Percentiles rank a stretch among this genome's conserved stretches.
Evolutionary conservation across 2,797 vertebrate species (phyloP).

Genomic region (Sparus aurata): DNA sequence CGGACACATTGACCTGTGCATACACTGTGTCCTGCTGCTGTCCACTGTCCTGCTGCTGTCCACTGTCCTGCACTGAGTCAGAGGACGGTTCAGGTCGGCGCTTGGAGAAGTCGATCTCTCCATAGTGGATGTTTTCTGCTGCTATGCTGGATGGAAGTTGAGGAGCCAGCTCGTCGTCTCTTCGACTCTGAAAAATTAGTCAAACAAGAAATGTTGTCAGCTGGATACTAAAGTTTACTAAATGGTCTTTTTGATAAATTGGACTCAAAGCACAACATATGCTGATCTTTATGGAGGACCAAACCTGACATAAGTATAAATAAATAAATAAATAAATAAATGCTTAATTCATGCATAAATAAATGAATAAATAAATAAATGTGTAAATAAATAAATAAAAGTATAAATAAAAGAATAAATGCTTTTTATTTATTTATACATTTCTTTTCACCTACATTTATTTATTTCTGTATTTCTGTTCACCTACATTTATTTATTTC

Average conservation of each 20-base stretch:
- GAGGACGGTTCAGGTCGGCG: not conserved
- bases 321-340: too few relatives aligned
- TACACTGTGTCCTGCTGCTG: slow-evolving; percentile 31
- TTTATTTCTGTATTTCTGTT: too few relatives aligned
- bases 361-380: too few relatives aligned
- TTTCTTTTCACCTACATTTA: too few relatives aligned
- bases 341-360: too few relatives aligned
- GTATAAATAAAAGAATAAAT: too few relatives aligned
- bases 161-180: not conserved
- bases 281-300: too few relatives aligned
- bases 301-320: not conserved
- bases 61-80: not conserved
- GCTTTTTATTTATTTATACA: too few relatives aligned
- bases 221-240: not conserved
- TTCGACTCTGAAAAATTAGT: slow-evolving; percentile 13
- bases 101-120: slow-evolving; percentile 48
- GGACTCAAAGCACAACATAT: too few relatives aligned
- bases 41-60: slow-evolving; percentile 3
- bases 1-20: slow-evolving; percentile 36
- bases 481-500: too few relatives aligned
- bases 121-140: slow-evolving; percentile 57
- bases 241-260: not conserved
- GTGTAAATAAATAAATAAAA: too few relatives aligned
- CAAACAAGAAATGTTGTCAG: not conserved
- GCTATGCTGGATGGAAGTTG: not conserved